A percentile compares a stretch with the other conserved stretches of the same genome.
These are phyloP conservation scores for Hypolimnas misippus DNA, from an alignment of 2,888 invertebrate genomes.

Conservation along the genomic window DNA sequence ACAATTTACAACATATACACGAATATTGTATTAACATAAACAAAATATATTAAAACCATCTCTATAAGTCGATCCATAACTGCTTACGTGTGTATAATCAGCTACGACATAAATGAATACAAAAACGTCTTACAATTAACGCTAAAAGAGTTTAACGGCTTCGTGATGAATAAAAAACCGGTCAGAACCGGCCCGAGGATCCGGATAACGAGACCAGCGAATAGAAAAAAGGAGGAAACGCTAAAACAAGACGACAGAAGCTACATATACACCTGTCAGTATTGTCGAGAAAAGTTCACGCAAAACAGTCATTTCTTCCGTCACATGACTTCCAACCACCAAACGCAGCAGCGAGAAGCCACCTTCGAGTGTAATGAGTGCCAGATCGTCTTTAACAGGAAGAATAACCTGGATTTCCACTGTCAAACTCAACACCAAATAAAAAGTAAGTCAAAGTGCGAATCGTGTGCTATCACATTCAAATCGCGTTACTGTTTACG, in stretches of 20 bases:
- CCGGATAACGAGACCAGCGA: constrained; percentile 65
- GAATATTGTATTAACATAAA: not conserved
- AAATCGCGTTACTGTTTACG: constrained; percentile 75
- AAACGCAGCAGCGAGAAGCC: constrained; percentile 65
- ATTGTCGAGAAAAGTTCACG: constrained; percentile 71
- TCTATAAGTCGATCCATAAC: not conserved
- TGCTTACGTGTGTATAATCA: constrained; percentile 45
- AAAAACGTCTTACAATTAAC: constrained; percentile 1
- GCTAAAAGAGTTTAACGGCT: constrained; percentile 34
- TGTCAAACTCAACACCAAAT: constrained; percentile 70
- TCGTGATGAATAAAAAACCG: constrained; percentile 75
- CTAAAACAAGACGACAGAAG: constrained; percentile 57
- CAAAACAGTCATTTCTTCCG: constrained; percentile 77
- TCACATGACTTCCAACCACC: constrained; percentile 77
- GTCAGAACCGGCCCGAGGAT: constrained; percentile 70
- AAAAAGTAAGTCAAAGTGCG: constrained; percentile 72
- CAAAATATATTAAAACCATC: not conserved
- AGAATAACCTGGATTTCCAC: constrained; percentile 65
- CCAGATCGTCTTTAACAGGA: constrained; percentile 69
- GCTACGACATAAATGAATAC: not conserved
- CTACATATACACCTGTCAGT: constrained; percentile 72
- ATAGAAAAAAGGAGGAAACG: constrained; percentile 59
- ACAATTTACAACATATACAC: constrained; percentile 10
- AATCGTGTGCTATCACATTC: constrained; percentile 72
- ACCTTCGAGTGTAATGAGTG: constrained; percentile 75